Evolutionary conservation across 2,888 invertebrate genomes (phyloP), one percentile per base, ranked within the genome.

Genomic region (Tachystola acroxantha): DNA sequence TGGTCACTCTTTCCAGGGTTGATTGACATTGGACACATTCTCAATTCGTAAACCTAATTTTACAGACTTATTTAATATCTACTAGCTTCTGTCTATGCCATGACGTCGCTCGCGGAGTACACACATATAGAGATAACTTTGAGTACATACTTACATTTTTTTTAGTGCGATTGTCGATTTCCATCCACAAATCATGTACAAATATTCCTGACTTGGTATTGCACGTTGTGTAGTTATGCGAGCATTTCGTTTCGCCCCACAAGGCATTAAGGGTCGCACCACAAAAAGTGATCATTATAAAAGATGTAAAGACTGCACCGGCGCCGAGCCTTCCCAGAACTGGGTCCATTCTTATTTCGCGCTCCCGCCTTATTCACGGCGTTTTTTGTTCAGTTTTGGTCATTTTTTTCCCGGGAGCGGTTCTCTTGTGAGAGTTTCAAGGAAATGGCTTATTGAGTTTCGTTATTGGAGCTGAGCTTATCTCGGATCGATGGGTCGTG

Each of bases 391-490:
- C 50, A 55, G 62, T 64, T 77, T 78, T 71, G 65, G 72, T 75
- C 48, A 62, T 74, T 81, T 79, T 78, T 81, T 84, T 72, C 60
- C 72, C 66, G 61, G 68, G 71, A 75, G 82, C 82, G 81, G 77
- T 72, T 67, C 73, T 72, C 70, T 72, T 80, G 77, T 75, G 76
- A 75, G 78, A 69, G 58, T 68, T 86, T 81, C 84, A 72, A 80
- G 81, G 84, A 85, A 85, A 86, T 72, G 64, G 80, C 80, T 82
- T 84, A 81, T 82, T 82, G 81, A 80, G 77, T 81, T 82, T 84
- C 75, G 70, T 22, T 77, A 75, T 69, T 73, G 74, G 72, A 73
- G 54, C 64, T 56, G 62, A 44, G 64, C 73, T 81, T 82, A 84
- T 85, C 84, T 81, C 55, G 56, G 57, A 63, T 64, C 64, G 64